These are phyloP conservation scores for Sisor rabdophorus DNA, from an alignment of 2,113 vertebrate species.

Conservation along the genomic window DNA sequence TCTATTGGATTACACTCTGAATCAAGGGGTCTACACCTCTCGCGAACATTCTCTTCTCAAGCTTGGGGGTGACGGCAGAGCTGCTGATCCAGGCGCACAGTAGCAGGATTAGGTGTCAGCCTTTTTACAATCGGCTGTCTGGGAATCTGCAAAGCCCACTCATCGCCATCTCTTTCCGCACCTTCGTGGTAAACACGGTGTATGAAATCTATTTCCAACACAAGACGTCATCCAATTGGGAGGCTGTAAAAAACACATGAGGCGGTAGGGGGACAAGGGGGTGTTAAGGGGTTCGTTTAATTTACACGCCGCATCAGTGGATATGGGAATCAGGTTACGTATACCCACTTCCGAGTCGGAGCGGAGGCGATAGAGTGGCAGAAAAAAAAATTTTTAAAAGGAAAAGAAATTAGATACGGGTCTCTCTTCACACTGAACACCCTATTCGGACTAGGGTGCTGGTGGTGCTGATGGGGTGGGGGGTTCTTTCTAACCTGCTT, in stretches of 20 bases:
- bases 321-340: conserved; percentile 76
- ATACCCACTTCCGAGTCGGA: conserved; percentile 66
- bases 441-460: conserved; percentile 24
- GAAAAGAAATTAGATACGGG: conserved; percentile 50
- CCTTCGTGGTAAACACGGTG: conserved; percentile 58
- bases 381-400: conserved; percentile 19
- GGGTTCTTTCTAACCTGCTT: conserved; percentile 66
- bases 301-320: conserved; percentile 67
- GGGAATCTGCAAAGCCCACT: conserved; percentile 41
- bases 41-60: conserved; percentile 1
- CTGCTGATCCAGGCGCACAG: conserved; percentile 54
- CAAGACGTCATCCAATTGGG: conserved; percentile 70
- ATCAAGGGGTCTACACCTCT: conserved; percentile 36
- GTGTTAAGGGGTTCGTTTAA: conserved; percentile 51
- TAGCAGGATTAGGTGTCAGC: conserved; percentile 60
- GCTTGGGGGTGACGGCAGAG: conserved; percentile 55
- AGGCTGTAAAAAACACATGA: conserved; percentile 39
- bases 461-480: background rate
- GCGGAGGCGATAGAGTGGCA: conserved; percentile 75
- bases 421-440: conserved; percentile 61
- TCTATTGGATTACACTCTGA: conserved; percentile 57
- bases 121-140: conserved; percentile 60
- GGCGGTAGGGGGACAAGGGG: conserved; percentile 31
- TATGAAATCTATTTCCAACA: conserved; percentile 66
- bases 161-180: conserved; percentile 15